Evolutionary conservation across 2,113 vertebrate genomes (phyloP), one percentile per base, ranked within the genome.

Genomic region (Aegypius monachus): DNA sequence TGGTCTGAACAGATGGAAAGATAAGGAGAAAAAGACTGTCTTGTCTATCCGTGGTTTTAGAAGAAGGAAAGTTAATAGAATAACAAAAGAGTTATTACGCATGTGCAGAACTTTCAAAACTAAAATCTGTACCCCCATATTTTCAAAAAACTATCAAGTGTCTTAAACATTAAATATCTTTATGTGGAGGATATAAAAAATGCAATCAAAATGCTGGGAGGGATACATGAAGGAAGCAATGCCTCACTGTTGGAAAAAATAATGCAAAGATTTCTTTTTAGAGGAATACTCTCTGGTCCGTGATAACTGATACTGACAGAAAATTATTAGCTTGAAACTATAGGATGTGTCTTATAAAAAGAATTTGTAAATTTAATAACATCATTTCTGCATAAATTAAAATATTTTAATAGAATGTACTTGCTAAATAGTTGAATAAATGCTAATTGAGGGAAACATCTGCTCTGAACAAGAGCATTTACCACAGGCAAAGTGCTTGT

Each of bases 361-460:
- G 92, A 95, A 95, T 89, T 96, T 96, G 95, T 95, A 96, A 94
- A 94, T 97, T 96, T 96, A 95, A 97, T 97, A 96, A 97, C 95
- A 94, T 97, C 67, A 93, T 97, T 96, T 95, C 91, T 93, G 95
- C 90, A 98, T 98, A 98, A 93, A 98, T 98, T 98, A 98, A 93
- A 98, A 97, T 97, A 97, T 97, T 97, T 98, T 97, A 97, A 96
- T 92, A 93, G 95, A 96, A 97, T 55, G 13, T 50, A 86, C 93
- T 97, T 93, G 93, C 94, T 96, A 96, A 96, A 93, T 92, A 96
- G 94, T 95, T 95, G 92, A 92, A 95, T 92, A 96, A 97, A 97
- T 97, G 97, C 95, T 97, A 97, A 98, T 97, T 86, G 93, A 89
- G 77, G 61, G 68, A 97, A 97, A 97, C 97, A 97, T 96, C 96